Evolutionary conservation across 1,140 invertebrate genomes (phyloP), one percentile per base, ranked within the genome.

Genomic region (Aphelenchoides besseyi): DNA sequence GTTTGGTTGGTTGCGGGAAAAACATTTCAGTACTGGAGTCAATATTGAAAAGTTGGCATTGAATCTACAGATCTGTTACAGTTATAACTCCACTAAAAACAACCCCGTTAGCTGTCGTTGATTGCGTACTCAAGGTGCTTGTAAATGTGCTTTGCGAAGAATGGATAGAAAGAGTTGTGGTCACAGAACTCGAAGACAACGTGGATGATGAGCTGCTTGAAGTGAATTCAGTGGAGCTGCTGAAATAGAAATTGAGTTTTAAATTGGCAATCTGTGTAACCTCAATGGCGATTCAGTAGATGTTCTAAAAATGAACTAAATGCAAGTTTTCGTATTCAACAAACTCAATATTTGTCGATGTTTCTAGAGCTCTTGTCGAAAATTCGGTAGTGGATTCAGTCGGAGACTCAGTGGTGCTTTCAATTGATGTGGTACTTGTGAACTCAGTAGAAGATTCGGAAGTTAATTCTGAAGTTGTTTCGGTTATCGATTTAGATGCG

Each of bases 1-100:
- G 5, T 23, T 59, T 59, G 55, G 55, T 8, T 28, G 55, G 55
- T 59, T 33, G 55, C 18, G 55, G 55, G 18, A 59, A 59, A 23
- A 59, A 59, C 5, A 59, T 29, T 59, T 59, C 55, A 23, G 55
- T 8, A 8, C 5, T 59, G 5, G 5, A 8, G 55, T 59, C 23
- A 33, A 59, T 59, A 8, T 5, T 8, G 18, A 59, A 59, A 12
- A 59, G 55, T 16, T 5, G 5, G 55, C 55, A 59, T 5, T 59
- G 18, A 28, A 18, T 5, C 55, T 59, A 23, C 5, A 59, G 23
- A 59, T n/a, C 5, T 12, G 23, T 16, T 12, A 48, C 12, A 48
- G 41, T 48, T 48, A 23, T 12, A 23, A 48, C 12, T 12, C 41
- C 41, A 23, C 12, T 23, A 23, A 23, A 48, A 48, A 12, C 12